phyloP scores from a whole-genome alignment of 2,888 invertebrate genomes.

The Heliothis peltigera region DNA sequence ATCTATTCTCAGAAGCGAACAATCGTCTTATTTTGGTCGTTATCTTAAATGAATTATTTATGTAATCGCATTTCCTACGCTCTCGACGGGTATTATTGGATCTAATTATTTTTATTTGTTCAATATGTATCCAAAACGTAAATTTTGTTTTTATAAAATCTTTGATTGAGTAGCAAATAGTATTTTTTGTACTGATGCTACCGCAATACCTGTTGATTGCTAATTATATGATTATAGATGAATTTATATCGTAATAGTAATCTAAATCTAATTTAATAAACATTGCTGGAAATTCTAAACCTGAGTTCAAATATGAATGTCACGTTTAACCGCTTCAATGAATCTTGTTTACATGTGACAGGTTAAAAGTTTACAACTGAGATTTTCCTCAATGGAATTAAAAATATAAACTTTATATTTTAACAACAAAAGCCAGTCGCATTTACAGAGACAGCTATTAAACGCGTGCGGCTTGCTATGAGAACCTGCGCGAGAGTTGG shows the following conservation, averaged over 20 bases:
- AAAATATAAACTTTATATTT: conserved; percentile 26
- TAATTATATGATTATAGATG: conserved; percentile 11
- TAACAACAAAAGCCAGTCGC: conserved; percentile 55
- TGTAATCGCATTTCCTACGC: conserved; percentile 82
- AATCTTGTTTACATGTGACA: background rate
- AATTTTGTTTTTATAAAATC: conserved; percentile 55
- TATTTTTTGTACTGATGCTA: conserved; percentile 17
- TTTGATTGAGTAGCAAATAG: conserved; percentile 44
- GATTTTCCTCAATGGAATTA: conserved; percentile 40
- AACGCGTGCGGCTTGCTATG: conserved; percentile 78
- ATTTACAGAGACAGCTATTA: conserved; percentile 66
- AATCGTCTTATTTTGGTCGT: conserved; percentile 84
- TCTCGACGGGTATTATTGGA: conserved; percentile 70
- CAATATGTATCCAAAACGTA: conserved; percentile 31
- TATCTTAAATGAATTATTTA: conserved; percentile 85
- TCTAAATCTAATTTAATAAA: background rate
- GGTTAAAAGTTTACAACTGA: conserved; percentile 5
- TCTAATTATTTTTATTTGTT: conserved; percentile 73
- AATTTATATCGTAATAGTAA: background rate
- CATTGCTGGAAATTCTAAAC: background rate
- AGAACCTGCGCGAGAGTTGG: conserved; percentile 82
- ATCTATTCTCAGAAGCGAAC: conserved; percentile 80
- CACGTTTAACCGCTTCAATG: background rate
- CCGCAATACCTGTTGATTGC: conserved; percentile 7
- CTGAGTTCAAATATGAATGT: background rate